These are phyloP conservation scores for Acomys russatus DNA, from an alignment of 2,797 vertebrate species.

Conservation along the genomic window DNA sequence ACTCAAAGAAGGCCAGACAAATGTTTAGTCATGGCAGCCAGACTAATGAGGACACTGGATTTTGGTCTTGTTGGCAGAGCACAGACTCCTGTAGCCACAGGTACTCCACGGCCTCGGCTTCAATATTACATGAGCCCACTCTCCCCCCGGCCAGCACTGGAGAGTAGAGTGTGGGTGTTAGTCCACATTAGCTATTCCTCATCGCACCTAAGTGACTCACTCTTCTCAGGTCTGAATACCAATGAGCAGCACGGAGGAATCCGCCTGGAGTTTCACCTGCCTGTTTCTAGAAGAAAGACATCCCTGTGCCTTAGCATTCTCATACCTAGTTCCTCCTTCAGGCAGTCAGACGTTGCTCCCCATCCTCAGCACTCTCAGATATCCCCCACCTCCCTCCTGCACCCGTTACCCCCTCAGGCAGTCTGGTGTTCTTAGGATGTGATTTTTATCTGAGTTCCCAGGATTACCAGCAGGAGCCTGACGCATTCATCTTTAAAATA, in stretches of 20 bases:
- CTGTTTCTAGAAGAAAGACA: not conserved
- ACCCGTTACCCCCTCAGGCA: not conserved
- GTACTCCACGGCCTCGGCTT: slow-evolving; percentile 40
- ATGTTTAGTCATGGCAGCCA: slow-evolving; percentile 55
- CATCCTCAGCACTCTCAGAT: not conserved
- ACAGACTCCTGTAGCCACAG: not conserved
- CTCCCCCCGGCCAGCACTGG: not conserved
- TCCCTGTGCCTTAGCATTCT: accelerated
- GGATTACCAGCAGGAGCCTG: not conserved
- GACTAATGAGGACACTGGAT: slow-evolving; percentile 25
- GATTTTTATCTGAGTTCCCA: not conserved
- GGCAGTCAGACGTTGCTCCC: not conserved
- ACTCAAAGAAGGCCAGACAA: slow-evolving; percentile 10
- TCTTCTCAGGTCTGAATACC: slow-evolving; percentile 48
- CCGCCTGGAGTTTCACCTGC: not conserved
- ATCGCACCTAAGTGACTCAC: not conserved
- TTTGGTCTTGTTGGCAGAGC: slow-evolving; percentile 22
- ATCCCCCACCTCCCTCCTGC: not conserved
- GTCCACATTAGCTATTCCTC: slow-evolving; percentile 38
- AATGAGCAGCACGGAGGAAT: not conserved
- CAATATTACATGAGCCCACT: slow-evolving; percentile 25
- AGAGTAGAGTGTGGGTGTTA: slow-evolving; percentile 22
- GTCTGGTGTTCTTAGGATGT: not conserved
- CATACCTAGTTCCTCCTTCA: not conserved
- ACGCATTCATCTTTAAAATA: slow-evolving; percentile 16